A percentile compares a stretch with the other conserved stretches of the same genome.
These are phyloP conservation scores for Drosophila fungiperda DNA, from an alignment of 2,888 invertebrate species.

Conservation along the genomic window DNA sequence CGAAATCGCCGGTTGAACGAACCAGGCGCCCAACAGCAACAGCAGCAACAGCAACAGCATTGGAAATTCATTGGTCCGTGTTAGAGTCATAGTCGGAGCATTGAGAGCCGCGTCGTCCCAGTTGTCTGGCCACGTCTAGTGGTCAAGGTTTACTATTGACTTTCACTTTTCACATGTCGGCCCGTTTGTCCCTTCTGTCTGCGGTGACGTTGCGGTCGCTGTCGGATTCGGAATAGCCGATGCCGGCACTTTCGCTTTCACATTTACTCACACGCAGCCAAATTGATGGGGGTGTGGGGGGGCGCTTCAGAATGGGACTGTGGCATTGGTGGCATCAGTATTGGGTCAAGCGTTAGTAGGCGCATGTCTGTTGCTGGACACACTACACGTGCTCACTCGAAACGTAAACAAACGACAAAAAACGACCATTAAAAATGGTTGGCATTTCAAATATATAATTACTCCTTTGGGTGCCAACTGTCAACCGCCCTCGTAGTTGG, in stretches of 20 bases:
- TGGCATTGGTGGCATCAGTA: conserved; percentile 1
- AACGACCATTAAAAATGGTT: conserved; percentile 20
- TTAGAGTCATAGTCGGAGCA: conserved; percentile 11
- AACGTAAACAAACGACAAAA: conserved; percentile 70
- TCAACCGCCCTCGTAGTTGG: conserved; percentile 34
- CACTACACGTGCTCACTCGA: conserved; percentile 51
- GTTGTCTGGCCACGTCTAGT: conserved; percentile 70
- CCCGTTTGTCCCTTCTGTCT: conserved; percentile 14
- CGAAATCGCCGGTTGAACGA: conserved; percentile 75
- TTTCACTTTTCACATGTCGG: conserved; percentile 82
- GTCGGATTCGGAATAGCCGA: conserved; percentile 54
- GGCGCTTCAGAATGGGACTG: neutral
- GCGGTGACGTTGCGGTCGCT: conserved; percentile 45
- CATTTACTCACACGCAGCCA: conserved; percentile 45
- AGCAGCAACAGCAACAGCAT: conserved; percentile 65
- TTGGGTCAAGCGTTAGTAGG: conserved; percentile 57
- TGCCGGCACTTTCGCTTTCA: conserved; percentile 79
- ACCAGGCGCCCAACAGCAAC: conserved; percentile 64
- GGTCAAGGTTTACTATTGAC: conserved; percentile 85
- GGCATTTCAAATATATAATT: conserved; percentile 29
- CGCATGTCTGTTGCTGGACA: conserved; percentile 66
- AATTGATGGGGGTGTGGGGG: neutral
- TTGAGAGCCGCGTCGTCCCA: conserved; percentile 27
- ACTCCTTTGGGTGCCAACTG: conserved; percentile 49
- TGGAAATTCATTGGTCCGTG: conserved; percentile 69